Evolutionary conservation across 2,888 invertebrate species (phyloP).

Genomic region (Phymatocera aterrima): DNA sequence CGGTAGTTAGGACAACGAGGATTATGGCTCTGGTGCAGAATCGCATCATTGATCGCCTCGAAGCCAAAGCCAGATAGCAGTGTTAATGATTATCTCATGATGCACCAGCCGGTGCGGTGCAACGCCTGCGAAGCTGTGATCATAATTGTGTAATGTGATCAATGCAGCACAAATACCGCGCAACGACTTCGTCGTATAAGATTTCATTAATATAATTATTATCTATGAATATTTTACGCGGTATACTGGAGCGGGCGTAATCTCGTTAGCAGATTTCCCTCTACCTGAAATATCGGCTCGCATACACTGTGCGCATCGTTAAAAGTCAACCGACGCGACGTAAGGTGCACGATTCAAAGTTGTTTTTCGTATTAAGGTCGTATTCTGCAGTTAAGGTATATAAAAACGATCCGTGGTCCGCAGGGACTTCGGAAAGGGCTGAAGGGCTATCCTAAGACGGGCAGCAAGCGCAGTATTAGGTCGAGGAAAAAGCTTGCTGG

Average conservation of each 20-base stretch:
- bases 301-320: no score
- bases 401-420: conserved; percentile 24
- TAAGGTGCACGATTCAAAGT: not conserved
- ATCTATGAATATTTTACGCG: conserved; percentile 17
- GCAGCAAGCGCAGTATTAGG: conserved; percentile 20
- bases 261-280: no score
- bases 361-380: not conserved
- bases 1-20: conserved; percentile 19
- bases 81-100: conserved; percentile 44
- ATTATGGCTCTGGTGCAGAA: conserved; percentile 13
- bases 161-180: not conserved
- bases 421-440: not conserved
- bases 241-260: no score
- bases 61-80: not conserved
- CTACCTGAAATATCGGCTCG: no score
- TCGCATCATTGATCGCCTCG: conserved; percentile 32
- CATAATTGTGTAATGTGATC: conserved; percentile 1
- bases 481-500: not conserved
- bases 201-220: not conserved
- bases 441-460: conserved; percentile 14
- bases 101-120: conserved; percentile 13
- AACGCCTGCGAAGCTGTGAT: not conserved
- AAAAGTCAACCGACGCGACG: not conserved
- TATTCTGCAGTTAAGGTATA: not conserved
- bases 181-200: not conserved